phyloP scores from a whole-genome alignment of 2,797 vertebrate species.

The Pseudomugil gertrudae region DNA sequence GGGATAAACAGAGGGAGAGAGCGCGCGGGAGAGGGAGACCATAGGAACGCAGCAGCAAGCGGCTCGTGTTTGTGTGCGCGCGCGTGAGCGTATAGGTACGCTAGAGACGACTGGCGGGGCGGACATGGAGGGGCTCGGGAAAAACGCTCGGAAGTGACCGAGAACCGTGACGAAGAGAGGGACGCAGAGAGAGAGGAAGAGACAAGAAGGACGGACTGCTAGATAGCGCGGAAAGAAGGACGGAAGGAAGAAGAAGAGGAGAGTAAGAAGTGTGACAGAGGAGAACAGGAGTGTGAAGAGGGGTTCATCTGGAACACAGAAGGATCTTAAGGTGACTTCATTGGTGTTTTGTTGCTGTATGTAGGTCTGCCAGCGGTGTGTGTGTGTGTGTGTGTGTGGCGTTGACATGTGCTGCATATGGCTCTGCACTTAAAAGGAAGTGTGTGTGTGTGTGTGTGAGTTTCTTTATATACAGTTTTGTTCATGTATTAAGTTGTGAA shows the following conservation, averaged over 20 bases:
- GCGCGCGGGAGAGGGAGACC: no score
- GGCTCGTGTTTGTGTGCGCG: constrained; percentile 52
- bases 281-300: constrained; percentile 73
- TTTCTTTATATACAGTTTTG: constrained; percentile 22
- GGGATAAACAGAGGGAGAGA: constrained; percentile 39
- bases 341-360: constrained; percentile 56
- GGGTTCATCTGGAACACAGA: constrained; percentile 74
- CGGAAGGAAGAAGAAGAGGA: constrained; percentile 21
- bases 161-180: constrained; percentile 60
- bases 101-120: constrained; percentile 77
- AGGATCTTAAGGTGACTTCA: constrained; percentile 88
- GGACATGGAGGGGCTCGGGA: constrained; percentile 81
- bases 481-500: constrained; percentile 23
- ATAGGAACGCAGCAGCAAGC: constrained; percentile 75
- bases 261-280: constrained; percentile 65
- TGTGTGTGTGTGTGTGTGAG: constrained; percentile 27
- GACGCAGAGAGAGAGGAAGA: constrained; percentile 50
- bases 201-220: constrained; percentile 14
- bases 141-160: constrained; percentile 83
- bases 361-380: constrained; percentile 28
- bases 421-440: constrained; percentile 63
- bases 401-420: constrained; percentile 72
- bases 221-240: not conserved
- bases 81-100: constrained; percentile 33
- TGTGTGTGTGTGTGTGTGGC: constrained; percentile 30